phyloP scores from a whole-genome alignment of 2,113 vertebrate genomes.

The Chloropsis cyanopogon region DNA sequence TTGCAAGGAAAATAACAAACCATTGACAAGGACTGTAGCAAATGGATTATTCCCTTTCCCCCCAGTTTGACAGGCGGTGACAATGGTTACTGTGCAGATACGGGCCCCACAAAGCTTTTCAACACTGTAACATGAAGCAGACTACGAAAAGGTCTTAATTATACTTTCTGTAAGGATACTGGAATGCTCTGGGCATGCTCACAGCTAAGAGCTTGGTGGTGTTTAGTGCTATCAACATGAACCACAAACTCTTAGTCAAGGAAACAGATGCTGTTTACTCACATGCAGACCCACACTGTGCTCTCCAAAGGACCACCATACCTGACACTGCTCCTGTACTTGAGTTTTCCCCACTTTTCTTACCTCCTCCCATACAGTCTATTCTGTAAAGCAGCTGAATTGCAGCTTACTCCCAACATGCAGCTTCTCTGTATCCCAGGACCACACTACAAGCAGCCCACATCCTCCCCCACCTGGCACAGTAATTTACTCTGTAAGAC shows the following conservation, averaged over 20 bases:
- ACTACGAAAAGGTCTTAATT: slow-evolving; percentile 35
- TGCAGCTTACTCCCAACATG: not conserved
- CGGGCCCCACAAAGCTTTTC: slow-evolving; percentile 40
- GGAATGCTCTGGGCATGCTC: not conserved
- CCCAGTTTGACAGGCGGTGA: slow-evolving; percentile 30
- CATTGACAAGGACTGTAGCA: slow-evolving; percentile 10
- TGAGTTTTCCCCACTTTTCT: not conserved
- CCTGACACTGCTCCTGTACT: not conserved
- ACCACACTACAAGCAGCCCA: not conserved
- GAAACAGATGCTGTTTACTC: not conserved
- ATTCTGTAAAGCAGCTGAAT: not conserved
- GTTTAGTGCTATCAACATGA: not conserved
- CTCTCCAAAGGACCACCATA: not conserved
- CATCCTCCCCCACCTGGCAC: not conserved
- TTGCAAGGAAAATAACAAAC: slow-evolving; percentile 44
- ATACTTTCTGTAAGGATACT: not conserved
- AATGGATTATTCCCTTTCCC: slow-evolving; percentile 36
- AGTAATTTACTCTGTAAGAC: not conserved
- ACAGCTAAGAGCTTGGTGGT: not conserved
- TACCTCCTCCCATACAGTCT: not conserved
- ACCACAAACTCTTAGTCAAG: not conserved
- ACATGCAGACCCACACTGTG: not conserved
- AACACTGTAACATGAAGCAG: slow-evolving; percentile 26
- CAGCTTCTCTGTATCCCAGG: not conserved
- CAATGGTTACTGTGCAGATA: slow-evolving; percentile 27